Evolutionary conservation across 2,797 vertebrate species (phyloP), one percentile per base, ranked within the genome.

Genomic region (Muscicapa striata): DNA sequence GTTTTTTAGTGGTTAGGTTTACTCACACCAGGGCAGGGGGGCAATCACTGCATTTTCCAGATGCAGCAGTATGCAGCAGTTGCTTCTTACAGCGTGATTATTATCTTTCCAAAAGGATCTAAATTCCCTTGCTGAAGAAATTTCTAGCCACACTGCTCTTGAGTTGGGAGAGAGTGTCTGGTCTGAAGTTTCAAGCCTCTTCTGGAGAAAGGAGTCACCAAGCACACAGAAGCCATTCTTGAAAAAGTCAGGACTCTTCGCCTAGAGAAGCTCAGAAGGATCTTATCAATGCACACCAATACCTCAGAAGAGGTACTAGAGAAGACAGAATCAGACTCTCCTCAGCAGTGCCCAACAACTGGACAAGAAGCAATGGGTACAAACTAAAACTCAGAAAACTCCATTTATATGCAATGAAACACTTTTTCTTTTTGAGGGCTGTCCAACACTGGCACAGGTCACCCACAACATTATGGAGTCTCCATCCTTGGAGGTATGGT

Each of bases 21-120:
- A 74, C 2, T 72, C 78, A 61, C 21, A 55, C 2, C 0, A 1
- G 15, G 14, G 45, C 45, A 13, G 8, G 9, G 5, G 2, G 15
- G 20, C 40, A 45, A 66, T 30, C 27, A 51, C 17, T 30, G 6
- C n/a, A 15, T 11, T 70, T 38, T 76, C 36, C 69, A 61, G n/a
- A 89, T 45, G 26, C 24, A 89, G 34, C n/a, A 61, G 23, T 14
- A 84, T 41, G 36, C 22, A 89, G 41, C 49, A 57, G 13, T 26
- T 76, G 27, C 30, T 66, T 58, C 51, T 54, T 79, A 66, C 4
- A 73, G 26, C 43, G 85, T 27, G 26, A 75, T 41, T 34, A 32
- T 48, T 61, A 20, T 17, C 9, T 79, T 68, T 68, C 17, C 34
- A 46, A 61, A 82, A 72, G 23, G 23, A 82, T 85, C 63, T 41